Percentiles rank a stretch among this genome's conserved stretches.
phyloP scores from a whole-genome alignment of 23 tunicate species.

The Oikopleura vanhoeffeni region DNA sequence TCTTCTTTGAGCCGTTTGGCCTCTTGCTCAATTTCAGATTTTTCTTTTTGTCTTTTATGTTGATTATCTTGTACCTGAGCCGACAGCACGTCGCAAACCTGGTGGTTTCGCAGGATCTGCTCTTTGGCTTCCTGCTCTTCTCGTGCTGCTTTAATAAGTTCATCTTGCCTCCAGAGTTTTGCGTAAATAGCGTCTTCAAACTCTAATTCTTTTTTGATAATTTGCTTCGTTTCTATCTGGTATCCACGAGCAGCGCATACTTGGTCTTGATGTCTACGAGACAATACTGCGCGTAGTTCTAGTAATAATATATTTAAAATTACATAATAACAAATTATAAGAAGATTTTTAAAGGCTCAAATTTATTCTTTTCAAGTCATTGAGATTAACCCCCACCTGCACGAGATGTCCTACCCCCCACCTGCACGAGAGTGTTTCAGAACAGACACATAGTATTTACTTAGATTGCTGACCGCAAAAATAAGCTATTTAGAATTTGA shows the following conservation, averaged over 20 bases:
- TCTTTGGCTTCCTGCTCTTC: constrained; percentile 59
- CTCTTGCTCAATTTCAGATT: neutral
- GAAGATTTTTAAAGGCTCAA: neutral
- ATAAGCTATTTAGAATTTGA: neutral
- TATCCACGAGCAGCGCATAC: constrained; percentile 62
- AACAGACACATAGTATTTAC: too few relatives aligned
- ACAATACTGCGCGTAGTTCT: constrained; percentile 48
- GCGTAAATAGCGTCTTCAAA: constrained; percentile 83
- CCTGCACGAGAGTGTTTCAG: too few relatives aligned
- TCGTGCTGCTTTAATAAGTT: constrained; percentile 69
- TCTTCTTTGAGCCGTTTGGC: neutral
- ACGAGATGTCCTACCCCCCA: too few relatives aligned
- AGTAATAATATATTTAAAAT: too few relatives aligned
- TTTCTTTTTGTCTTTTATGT: neutral
- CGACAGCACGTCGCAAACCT: neutral
- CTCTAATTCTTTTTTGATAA: constrained; percentile 32
- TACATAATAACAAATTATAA: constrained; percentile 25
- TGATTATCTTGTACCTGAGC: neutral
- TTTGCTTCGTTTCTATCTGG: constrained; percentile 55
- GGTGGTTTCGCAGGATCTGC: constrained; percentile 11
- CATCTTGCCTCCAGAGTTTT: constrained; percentile 69
- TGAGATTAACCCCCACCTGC: too few relatives aligned
- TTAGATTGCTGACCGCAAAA: too few relatives aligned
- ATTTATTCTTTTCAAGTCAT: neutral
- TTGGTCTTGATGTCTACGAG: constrained; percentile 74